Percentiles rank a stretch among this genome's conserved stretches.
Conservation (phyloP, 2,888 invertebrate genomes). For the Heliconius sara region DNA sequence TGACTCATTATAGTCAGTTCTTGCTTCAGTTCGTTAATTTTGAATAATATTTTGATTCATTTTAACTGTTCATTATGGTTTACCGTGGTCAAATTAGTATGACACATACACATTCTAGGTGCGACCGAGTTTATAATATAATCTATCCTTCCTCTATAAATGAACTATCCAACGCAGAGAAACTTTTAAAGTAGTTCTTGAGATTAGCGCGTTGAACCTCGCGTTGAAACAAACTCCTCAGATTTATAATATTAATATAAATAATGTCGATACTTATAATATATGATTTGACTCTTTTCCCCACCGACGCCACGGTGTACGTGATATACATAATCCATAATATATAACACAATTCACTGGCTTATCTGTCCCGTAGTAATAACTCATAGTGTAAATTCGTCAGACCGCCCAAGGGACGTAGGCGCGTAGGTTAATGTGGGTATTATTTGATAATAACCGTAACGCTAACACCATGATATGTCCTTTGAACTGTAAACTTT, state of each 20-base stretch:
- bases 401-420: not conserved
- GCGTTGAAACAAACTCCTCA: too few relatives aligned
- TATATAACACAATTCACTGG: not conserved
- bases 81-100: too few relatives aligned
- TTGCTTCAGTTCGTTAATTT: not conserved
- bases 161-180: too few relatives aligned
- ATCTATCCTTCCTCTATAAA: too few relatives aligned
- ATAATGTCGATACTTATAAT: too few relatives aligned
- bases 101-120: too few relatives aligned
- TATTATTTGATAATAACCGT: slow-evolving; percentile 3
- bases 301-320: not conserved
- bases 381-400: slow-evolving; percentile 3
- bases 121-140: too few relatives aligned
- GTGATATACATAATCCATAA: not conserved
- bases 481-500: slow-evolving; percentile 2
- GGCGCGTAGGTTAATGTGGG: slow-evolving; percentile 5
- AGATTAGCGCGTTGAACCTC: too few relatives aligned
- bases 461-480: not conserved
- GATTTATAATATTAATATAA: too few relatives aligned
- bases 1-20: not conserved
- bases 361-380: not conserved
- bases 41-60: not conserved
- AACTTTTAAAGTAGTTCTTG: too few relatives aligned
- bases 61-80: too few relatives aligned
- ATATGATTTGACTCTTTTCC: not conserved